These are phyloP conservation scores for Linepithema humile DNA, from an alignment of 1,140 invertebrate genomes.

Conservation along the genomic window DNA sequence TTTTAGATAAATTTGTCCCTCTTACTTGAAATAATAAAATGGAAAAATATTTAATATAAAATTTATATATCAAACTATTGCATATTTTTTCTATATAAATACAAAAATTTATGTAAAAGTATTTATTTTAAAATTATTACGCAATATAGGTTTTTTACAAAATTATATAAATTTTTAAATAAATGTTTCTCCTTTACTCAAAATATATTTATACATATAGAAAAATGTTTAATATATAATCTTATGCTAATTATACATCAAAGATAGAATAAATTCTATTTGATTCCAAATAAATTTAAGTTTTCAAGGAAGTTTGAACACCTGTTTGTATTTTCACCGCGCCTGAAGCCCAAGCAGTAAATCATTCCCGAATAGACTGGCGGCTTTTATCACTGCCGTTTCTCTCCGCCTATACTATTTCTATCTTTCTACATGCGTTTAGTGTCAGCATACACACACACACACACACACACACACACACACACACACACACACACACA, in stretches of 20 bases:
- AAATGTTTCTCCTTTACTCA: too few species aligned
- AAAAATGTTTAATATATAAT: constrained; percentile 15
- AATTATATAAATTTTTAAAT: too few species aligned
- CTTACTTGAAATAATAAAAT: too few species aligned
- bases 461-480: not conserved
- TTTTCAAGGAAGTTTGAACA: constrained; percentile 69
- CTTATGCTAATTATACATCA: constrained; percentile 17
- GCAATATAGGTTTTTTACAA: too few species aligned
- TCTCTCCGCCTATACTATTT: constrained; percentile 13
- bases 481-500: not conserved
- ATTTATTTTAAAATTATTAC: too few species aligned
- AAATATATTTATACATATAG: too few species aligned
- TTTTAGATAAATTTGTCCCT: not conserved
- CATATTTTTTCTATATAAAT: too few species aligned
- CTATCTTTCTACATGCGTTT: constrained; percentile 24
- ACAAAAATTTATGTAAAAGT: too few species aligned
- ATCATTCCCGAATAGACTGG: constrained; percentile 73
- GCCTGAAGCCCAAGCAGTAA: constrained; percentile 66
- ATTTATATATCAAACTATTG: too few species aligned
- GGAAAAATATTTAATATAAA: too few species aligned
- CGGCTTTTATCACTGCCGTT: constrained; percentile 71
- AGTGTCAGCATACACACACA: not conserved
- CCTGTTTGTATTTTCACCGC: constrained; percentile 74
- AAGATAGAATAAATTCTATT: constrained; percentile 23
- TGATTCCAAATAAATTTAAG: constrained; percentile 68